Evolutionary conservation across 2,113 vertebrate species (phyloP), one percentile per base, ranked within the genome.

Genomic region (Zeus faber): DNA sequence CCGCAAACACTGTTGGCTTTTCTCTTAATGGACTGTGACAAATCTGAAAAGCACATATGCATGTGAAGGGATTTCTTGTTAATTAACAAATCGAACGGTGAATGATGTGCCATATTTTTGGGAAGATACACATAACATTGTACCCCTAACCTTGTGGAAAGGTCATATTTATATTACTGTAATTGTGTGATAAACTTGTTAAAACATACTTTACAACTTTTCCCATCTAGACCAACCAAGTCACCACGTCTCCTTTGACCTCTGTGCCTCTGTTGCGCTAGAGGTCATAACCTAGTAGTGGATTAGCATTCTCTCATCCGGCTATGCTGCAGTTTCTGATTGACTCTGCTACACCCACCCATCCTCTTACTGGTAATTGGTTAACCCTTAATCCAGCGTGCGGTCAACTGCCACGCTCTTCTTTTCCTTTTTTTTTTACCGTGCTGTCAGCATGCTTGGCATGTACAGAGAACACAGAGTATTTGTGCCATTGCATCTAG

Each of bases 301-400:
- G 72, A 73, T 80, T 62, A 82, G 49, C 57, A 41, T 50, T 14
- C 62, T 74, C 53, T 77, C 33, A 68, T 52, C 7, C 22, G 22
- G 26, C 59, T 73, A 8, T 5, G 47, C 60, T 13, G 9, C 67
- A 70, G 69, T 79, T 71, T 77, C 53, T 55, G 76, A 72, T 76
- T 80, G 81, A 71, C 58, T 78, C 49, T 3, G 35, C 8, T 61
- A 57, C 40, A 57, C 58, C 61, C 74, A 71, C 64, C 76, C 74
- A 58, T 77, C 72, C 68, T 75, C 64, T 74, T 68, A 77, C 48
- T 52, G 67, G 67, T 81, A 87, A 87, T 84, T 85, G 74, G 58
- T 79, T 84, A 46, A 76, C 79, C 65, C 69, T 59, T 77, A 83
- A 81, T 83, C 80, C 81, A 62, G 62, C 65, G 67, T 40, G 52